These are phyloP conservation scores for Spinus olivaceus DNA, from an alignment of 2,797 vertebrate species.

Conservation along the genomic window DNA sequence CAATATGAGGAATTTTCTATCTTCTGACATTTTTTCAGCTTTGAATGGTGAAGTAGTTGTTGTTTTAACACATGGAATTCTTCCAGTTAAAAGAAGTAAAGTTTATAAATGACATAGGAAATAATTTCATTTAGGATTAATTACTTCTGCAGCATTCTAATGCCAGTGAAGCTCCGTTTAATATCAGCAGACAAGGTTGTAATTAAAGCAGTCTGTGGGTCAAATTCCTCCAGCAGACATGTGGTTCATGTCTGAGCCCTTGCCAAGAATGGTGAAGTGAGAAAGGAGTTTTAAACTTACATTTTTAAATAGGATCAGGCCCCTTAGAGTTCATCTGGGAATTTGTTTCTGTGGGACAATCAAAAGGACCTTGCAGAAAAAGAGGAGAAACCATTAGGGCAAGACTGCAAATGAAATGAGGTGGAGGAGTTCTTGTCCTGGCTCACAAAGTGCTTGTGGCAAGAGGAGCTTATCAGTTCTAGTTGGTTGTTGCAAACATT, in stretches of 20 bases:
- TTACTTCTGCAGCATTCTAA: constrained; percentile 3
- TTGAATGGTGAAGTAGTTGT: neutral
- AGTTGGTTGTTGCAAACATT: neutral
- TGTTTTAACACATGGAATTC: constrained; percentile 4
- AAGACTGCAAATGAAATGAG: neutral
- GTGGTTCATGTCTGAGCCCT: constrained; percentile 26
- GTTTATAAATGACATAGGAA: constrained; percentile 50
- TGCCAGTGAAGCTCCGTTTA: neutral
- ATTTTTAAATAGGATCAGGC: neutral
- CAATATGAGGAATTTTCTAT: neutral
- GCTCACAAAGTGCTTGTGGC: neutral
- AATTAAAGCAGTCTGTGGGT: constrained; percentile 58
- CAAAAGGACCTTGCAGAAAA: neutral
- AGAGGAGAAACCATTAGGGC: neutral
- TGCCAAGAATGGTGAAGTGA: constrained; percentile 21
- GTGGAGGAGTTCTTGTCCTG: neutral
- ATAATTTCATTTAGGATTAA: neutral
- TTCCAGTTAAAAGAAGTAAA: constrained; percentile 34
- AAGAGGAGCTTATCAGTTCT: neutral
- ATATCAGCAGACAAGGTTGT: constrained; percentile 60
- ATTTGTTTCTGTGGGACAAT: neutral
- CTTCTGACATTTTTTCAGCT: constrained; percentile 3
- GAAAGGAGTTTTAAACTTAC: neutral
- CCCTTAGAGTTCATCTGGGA: neutral
- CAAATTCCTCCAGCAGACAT: constrained; percentile 35